Conservation (phyloP, 2,113 vertebrate genomes). For the Ptilonorhynchus violaceus region DNA sequence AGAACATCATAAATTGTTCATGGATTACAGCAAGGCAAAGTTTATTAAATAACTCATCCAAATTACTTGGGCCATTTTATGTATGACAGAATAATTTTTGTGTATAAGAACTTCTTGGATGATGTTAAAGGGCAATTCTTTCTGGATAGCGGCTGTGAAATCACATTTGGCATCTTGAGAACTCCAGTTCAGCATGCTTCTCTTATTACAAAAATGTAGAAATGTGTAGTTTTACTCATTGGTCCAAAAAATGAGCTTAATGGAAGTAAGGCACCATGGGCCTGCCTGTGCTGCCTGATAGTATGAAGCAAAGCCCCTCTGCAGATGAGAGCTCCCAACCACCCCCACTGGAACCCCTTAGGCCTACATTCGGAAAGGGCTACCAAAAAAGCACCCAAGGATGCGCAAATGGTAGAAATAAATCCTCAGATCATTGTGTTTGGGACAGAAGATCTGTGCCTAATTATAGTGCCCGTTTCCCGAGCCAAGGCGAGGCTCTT, state of each 20-base stretch:
- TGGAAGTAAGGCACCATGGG: background rate
- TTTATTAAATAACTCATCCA: slow-evolving; percentile 35
- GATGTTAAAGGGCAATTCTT: slow-evolving; percentile 29
- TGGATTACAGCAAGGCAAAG: background rate
- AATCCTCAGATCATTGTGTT: background rate
- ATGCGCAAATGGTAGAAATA: fast-evolving
- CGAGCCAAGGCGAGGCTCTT: background rate
- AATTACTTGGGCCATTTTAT: slow-evolving; percentile 12
- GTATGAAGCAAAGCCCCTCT: background rate
- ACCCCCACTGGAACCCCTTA: background rate
- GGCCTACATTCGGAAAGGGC: fast-evolving
- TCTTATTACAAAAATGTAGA: background rate
- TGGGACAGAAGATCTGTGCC: background rate
- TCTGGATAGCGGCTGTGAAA: slow-evolving; percentile 30
- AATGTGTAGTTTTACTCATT: background rate
- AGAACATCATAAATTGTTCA: background rate
- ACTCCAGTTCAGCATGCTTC: background rate
- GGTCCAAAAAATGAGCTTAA: background rate
- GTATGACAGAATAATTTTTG: slow-evolving; percentile 1
- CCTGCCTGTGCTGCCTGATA: background rate
- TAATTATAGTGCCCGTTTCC: background rate
- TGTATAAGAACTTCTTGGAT: background rate
- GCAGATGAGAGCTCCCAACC: background rate
- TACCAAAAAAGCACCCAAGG: background rate
- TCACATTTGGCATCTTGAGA: slow-evolving; percentile 43